phyloP scores from a whole-genome alignment of 2,888 invertebrate genomes.

The Eupithecia vulgata region DNA sequence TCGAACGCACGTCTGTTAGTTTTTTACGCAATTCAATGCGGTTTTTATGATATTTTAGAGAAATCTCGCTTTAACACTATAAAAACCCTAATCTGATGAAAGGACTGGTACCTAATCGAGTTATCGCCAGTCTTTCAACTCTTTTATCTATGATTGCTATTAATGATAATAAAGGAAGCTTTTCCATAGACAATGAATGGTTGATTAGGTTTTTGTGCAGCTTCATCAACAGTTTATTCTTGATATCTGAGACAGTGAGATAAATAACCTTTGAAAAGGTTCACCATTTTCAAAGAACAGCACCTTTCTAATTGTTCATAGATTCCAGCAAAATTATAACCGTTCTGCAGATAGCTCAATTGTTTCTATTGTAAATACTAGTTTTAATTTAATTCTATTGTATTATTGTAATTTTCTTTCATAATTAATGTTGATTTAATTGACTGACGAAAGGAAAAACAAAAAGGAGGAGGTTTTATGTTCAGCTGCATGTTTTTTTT shows the following conservation, averaged over 20 bases:
- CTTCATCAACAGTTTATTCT: background rate
- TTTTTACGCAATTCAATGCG: constrained; percentile 29
- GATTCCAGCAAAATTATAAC: background rate
- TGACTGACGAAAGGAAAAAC: too few species aligned
- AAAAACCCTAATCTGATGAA: background rate
- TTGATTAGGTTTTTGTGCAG: background rate
- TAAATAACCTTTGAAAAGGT: background rate
- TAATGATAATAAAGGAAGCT: background rate
- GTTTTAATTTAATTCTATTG: too few species aligned
- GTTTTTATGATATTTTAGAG: constrained; percentile 19
- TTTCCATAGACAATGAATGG: background rate
- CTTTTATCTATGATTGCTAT: background rate
- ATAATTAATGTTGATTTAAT: too few species aligned
- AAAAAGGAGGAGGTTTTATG: too few species aligned
- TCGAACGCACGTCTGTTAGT: constrained; percentile 3
- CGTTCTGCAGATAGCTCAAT: too few species aligned
- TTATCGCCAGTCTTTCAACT: background rate
- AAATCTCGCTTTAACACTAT: background rate
- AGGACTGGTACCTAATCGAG: background rate
- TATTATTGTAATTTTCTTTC: too few species aligned
- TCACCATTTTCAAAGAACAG: background rate
- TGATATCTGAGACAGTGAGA: background rate
- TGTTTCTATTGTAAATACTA: too few species aligned
- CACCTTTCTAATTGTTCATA: background rate
- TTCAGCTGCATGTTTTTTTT: too few species aligned